These are phyloP conservation scores for Microctonus aethiopoides DNA, from an alignment of 2,888 invertebrate genomes.

Conservation along the genomic window DNA sequence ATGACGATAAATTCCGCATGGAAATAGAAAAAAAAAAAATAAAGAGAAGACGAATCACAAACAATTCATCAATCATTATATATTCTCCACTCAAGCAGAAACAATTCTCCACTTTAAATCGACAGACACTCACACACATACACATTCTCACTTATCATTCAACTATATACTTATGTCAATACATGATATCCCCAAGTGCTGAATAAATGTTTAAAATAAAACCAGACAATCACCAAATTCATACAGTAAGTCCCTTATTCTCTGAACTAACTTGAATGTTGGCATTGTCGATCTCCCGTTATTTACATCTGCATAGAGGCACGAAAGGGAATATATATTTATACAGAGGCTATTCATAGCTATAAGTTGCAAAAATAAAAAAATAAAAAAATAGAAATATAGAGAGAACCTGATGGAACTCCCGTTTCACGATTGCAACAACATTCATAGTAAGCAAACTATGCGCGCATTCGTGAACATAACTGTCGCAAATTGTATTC, in stretches of 20 bases:
- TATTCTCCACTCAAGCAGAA: not conserved
- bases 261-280: not conserved
- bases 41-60: not conserved
- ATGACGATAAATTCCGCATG: conserved; percentile 4
- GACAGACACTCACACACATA: not conserved
- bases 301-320: conserved; percentile 39
- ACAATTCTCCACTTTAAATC: conserved; percentile 14
- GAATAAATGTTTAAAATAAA: conserved; percentile 3
- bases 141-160: not conserved
- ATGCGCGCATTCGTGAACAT: not conserved
- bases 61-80: conserved; percentile 17
- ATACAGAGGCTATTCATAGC: conserved; percentile 14
- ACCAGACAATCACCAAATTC: not conserved
- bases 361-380: no score
- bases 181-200: not conserved
- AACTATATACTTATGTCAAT: not conserved
- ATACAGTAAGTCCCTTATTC: conserved; percentile 8
- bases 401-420: conserved; percentile 5
- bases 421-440: conserved; percentile 13
- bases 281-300: conserved; percentile 40
- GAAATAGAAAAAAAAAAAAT: not conserved
- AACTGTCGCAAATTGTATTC: conserved; percentile 1
- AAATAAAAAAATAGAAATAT: not conserved
- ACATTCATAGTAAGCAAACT: not conserved
- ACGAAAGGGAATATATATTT: not conserved